A percentile compares a stretch with the other conserved stretches of the same genome.
Conservation (phyloP, 1,140 invertebrate genomes). For the Bombus superbus region DNA sequence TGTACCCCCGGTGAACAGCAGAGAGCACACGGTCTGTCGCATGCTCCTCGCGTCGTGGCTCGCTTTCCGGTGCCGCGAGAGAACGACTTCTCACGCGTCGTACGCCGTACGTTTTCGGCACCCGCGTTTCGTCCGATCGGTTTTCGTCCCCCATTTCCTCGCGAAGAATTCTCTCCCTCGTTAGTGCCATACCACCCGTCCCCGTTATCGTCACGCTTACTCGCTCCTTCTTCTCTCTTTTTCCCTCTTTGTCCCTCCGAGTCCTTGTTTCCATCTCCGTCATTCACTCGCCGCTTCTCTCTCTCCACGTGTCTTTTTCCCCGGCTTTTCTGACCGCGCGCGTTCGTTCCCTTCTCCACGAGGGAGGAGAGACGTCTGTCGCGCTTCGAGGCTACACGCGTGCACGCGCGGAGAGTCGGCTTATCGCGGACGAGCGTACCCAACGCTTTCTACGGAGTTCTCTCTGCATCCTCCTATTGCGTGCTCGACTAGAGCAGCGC, state of each 20-base stretch:
- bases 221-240: slow-evolving; percentile 17
- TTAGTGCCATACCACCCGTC: slow-evolving; percentile 41
- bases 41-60: not conserved
- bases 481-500: slow-evolving; percentile 19
- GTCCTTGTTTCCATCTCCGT: slow-evolving; percentile 6
- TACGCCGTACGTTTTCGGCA: slow-evolving; percentile 15
- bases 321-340: slow-evolving; percentile 49
- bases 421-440: slow-evolving; percentile 57
- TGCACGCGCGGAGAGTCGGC: slow-evolving; percentile 49
- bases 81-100: not conserved
- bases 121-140: slow-evolving; percentile 19
- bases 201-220: slow-evolving; percentile 17
- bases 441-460: slow-evolving; percentile 47
- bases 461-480: slow-evolving; percentile 52
- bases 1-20: slow-evolving; percentile 2
- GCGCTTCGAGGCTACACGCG: slow-evolving; percentile 58
- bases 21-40: not conserved
- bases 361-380: slow-evolving; percentile 59
- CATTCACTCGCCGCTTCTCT: not conserved
- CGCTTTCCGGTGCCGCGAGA: not conserved
- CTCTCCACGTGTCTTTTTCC: slow-evolving; percentile 38
- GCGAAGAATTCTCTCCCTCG: slow-evolving; percentile 47
- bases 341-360: slow-evolving; percentile 55
- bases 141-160: slow-evolving; percentile 27
- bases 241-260: not conserved